A percentile compares a stretch with the other conserved stretches of the same genome.
phyloP scores from a whole-genome alignment of 2,113 vertebrate species.

The Chaetodon auriga region DNA sequence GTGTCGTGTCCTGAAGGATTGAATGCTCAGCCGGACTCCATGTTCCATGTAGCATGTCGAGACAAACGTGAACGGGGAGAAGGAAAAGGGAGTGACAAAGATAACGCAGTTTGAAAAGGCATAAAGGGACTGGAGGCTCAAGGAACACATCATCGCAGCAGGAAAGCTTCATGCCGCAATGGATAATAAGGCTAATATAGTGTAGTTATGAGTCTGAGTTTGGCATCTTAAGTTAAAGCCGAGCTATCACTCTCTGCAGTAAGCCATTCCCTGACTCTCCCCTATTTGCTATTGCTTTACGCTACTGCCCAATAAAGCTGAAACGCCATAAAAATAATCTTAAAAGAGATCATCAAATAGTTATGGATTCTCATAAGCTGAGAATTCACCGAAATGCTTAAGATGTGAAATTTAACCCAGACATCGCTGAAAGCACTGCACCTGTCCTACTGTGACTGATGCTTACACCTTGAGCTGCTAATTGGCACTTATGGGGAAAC shows the following conservation, averaged over 20 bases:
- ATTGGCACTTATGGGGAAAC: slow-evolving; percentile 74
- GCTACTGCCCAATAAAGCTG: slow-evolving; percentile 62
- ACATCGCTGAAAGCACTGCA: slow-evolving; percentile 48
- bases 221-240: slow-evolving; percentile 55
- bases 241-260: slow-evolving; percentile 37
- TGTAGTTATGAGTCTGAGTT: slow-evolving; percentile 58
- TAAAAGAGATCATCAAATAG: slow-evolving; percentile 72
- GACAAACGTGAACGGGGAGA: slow-evolving; percentile 46
- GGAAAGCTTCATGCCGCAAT: slow-evolving; percentile 48
- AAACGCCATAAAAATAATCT: slow-evolving; percentile 67
- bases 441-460: slow-evolving; percentile 65
- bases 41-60: slow-evolving; percentile 68
- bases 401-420: slow-evolving; percentile 53
- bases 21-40: slow-evolving; percentile 62
- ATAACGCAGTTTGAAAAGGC: slow-evolving; percentile 43
- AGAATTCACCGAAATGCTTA: slow-evolving; percentile 50
- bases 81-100: slow-evolving; percentile 26
- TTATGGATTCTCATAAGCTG: slow-evolving; percentile 69
- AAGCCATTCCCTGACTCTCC: slow-evolving; percentile 51
- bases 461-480: slow-evolving; percentile 59
- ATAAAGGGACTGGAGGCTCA: slow-evolving; percentile 29
- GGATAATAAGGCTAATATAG: slow-evolving; percentile 64
- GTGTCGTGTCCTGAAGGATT: slow-evolving; percentile 70
- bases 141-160: slow-evolving; percentile 45
- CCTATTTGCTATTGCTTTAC: slow-evolving; percentile 50